Conservation (phyloP, 2,113 vertebrate species). For the Falco punctatus region DNA sequence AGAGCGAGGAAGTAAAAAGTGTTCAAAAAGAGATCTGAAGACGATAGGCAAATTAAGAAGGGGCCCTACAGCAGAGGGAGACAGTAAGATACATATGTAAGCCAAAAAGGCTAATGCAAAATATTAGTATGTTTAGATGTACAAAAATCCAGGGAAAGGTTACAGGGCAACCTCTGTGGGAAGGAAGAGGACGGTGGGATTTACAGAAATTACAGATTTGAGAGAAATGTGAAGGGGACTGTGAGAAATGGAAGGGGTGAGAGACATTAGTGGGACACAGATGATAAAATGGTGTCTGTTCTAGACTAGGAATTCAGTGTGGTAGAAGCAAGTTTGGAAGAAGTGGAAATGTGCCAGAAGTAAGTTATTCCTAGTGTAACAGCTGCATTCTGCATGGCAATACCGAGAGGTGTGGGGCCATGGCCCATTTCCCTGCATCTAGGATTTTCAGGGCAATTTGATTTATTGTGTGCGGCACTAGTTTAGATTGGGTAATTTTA, state of each 20-base stretch:
- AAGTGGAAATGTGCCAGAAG: background rate
- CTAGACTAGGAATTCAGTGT: background rate
- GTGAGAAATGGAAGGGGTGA: background rate
- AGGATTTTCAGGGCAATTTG: constrained; percentile 19
- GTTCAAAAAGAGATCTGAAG: background rate
- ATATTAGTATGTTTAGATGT: background rate
- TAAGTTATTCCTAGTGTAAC: background rate
- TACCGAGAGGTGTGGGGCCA: background rate
- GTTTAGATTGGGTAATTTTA: constrained; percentile 31
- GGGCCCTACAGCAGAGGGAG: background rate
- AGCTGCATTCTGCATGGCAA: background rate
- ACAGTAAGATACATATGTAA: background rate
- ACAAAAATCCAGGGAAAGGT: background rate
- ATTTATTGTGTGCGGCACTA: background rate
- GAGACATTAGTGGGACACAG: background rate
- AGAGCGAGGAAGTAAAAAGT: background rate
- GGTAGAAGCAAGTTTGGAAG: background rate
- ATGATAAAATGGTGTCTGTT: background rate
- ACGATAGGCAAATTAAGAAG: background rate
- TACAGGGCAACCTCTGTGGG: background rate
- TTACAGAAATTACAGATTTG: background rate
- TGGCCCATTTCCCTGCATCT: background rate
- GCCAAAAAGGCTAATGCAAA: background rate
- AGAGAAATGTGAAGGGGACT: background rate
- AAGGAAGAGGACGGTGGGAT: background rate